phyloP scores from a whole-genome alignment of 1,140 invertebrate genomes.

The Brachionus rubens region DNA sequence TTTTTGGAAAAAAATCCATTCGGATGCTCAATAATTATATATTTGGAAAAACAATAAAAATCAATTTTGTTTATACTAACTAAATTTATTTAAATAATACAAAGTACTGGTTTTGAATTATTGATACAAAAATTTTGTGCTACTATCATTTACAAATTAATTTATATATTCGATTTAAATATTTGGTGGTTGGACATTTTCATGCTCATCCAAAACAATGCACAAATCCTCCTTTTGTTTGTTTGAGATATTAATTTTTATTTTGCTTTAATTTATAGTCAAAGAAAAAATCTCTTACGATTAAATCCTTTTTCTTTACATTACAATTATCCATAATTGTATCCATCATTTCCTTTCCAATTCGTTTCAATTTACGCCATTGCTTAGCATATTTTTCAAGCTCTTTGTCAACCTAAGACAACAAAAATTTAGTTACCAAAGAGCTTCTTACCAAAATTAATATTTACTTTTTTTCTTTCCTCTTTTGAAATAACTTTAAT shows the following conservation, averaged over 20 bases:
- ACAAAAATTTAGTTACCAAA: background rate
- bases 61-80: too few relatives aligned
- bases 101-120: too few relatives aligned
- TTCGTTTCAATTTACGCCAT: slow-evolving; percentile 5
- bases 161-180: too few relatives aligned
- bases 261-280: too few relatives aligned
- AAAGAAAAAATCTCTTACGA: too few relatives aligned
- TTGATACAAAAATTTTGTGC: too few relatives aligned
- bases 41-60: too few relatives aligned
- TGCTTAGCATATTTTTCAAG: slow-evolving; percentile 27
- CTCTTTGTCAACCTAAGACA: slow-evolving; percentile 16
- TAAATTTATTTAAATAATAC: too few relatives aligned
- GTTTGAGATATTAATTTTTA: background rate
- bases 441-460: background rate
- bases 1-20: too few relatives aligned
- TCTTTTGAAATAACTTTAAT: background rate
- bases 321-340: slow-evolving; percentile 44
- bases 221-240: slow-evolving; percentile 29
- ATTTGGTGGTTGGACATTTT: background rate
- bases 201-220: slow-evolving; percentile 10
- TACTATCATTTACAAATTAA: too few relatives aligned
- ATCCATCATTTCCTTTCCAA: slow-evolving; percentile 23
- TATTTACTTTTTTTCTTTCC: background rate
- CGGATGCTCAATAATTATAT: too few relatives aligned
- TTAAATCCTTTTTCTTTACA: slow-evolving; percentile 40